Conservation (phyloP, 1,140 invertebrate genomes). For the Asbolus verrucosus region DNA sequence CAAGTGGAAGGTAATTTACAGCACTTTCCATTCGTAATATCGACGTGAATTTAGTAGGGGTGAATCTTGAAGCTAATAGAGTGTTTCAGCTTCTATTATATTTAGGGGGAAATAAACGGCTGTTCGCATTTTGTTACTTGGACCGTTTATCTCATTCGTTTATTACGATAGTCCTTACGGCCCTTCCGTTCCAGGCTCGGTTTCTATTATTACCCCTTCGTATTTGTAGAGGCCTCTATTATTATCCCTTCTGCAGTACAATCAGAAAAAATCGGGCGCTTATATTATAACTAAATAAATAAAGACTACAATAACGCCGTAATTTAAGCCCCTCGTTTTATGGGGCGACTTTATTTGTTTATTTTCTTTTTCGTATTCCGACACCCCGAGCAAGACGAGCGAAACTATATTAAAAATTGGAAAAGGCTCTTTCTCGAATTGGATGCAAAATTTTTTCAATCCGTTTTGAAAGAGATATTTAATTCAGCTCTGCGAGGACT, state of each 20-base stretch:
- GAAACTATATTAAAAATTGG: no score
- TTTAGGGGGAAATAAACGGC: slow-evolving; percentile 18
- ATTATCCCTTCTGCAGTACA: slow-evolving; percentile 1
- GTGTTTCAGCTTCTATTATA: slow-evolving; percentile 26
- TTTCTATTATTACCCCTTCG: slow-evolving; percentile 19
- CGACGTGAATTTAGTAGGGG: not conserved
- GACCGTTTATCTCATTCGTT: slow-evolving; percentile 11
- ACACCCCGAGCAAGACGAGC: no score
- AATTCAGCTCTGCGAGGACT: no score
- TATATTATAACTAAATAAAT: no score
- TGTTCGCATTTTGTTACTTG: slow-evolving; percentile 9
- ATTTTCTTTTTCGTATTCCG: no score
- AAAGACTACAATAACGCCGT: no score
- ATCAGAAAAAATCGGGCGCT: slow-evolving; percentile 14
- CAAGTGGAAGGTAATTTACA: slow-evolving; percentile 33
- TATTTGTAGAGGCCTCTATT: slow-evolving; percentile 9
- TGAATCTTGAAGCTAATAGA: slow-evolving; percentile 17
- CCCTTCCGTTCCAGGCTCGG: slow-evolving; percentile 3
- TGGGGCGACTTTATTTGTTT: no score
- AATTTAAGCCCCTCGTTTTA: no score
- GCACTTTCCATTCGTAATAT: slow-evolving; percentile 2
- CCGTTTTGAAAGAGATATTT: no score
- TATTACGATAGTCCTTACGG: slow-evolving; percentile 7
- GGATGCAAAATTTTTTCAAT: no score
- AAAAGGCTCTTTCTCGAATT: no score